These are phyloP conservation scores for Lithobates sylvaticus DNA, from an alignment of 2,797 vertebrate genomes.

Conservation along the genomic window DNA sequence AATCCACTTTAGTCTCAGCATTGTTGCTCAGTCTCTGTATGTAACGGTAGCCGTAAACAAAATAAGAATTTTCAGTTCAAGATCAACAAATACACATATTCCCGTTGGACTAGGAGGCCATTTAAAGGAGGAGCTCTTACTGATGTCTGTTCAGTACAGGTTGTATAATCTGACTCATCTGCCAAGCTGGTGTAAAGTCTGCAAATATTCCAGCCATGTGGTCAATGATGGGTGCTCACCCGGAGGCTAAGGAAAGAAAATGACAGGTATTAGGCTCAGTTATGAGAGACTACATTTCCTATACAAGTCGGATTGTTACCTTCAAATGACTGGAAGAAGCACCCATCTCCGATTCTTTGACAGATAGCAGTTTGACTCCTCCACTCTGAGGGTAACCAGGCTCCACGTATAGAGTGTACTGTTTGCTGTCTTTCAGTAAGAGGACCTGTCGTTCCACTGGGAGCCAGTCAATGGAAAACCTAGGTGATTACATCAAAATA, in stretches of 20 bases:
- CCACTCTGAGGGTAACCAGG: slow-evolving; percentile 46
- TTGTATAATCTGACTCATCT: no score
- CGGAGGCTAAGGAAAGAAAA: slow-evolving; percentile 19
- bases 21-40: background rate
- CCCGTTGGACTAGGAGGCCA: no score
- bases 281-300: background rate
- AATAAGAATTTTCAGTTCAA: background rate
- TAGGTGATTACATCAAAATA: background rate
- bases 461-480: slow-evolving; percentile 62
- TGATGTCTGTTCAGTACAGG: no score
- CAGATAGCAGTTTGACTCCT: slow-evolving; percentile 1
- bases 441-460: slow-evolving; percentile 32
- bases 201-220: slow-evolving; percentile 41
- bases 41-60: background rate
- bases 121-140: background rate
- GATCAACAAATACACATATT: no score
- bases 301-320: background rate
- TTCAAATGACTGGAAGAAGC: background rate
- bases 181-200: background rate
- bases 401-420: slow-evolving; percentile 30
- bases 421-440: slow-evolving; percentile 25
- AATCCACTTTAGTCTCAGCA: no score
- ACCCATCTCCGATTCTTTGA: background rate
- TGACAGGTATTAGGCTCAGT: background rate
- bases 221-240: slow-evolving; percentile 10